Conservation (phyloP, 2,797 vertebrate genomes). For the Phataginus tetradactyla region DNA sequence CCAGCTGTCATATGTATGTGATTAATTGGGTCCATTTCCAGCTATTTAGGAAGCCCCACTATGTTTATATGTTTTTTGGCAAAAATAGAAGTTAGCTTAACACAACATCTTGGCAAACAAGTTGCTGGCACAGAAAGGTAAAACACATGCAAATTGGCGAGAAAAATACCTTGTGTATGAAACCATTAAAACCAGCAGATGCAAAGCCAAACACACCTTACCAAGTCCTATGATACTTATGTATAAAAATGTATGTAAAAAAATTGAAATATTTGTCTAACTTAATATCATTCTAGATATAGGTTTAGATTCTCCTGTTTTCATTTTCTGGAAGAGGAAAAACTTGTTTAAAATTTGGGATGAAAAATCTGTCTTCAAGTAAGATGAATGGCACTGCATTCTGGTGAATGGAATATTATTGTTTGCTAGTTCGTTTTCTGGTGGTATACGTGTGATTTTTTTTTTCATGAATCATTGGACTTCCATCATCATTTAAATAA, state of each 20-base stretch:
- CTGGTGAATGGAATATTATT: neutral
- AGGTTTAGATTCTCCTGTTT: neutral
- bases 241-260: slow-evolving; percentile 31
- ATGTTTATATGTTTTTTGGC: slow-evolving; percentile 72
- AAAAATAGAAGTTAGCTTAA: slow-evolving; percentile 67
- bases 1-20: slow-evolving; percentile 59
- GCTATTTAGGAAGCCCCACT: slow-evolving; percentile 60
- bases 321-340: neutral
- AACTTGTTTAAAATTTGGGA: neutral
- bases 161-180: slow-evolving; percentile 63
- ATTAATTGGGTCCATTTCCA: slow-evolving; percentile 59
- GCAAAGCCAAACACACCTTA: slow-evolving; percentile 67
- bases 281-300: slow-evolving; percentile 21
- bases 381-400: neutral
- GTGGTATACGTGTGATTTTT: neutral
- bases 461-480: neutral
- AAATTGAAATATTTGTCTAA: slow-evolving; percentile 35
- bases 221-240: neutral
- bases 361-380: neutral
- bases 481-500: neutral
- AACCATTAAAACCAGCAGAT: slow-evolving; percentile 66
- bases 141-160: slow-evolving; percentile 74
- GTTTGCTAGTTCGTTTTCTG: neutral
- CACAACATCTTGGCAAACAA: slow-evolving; percentile 68
- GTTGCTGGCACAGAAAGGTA: slow-evolving; percentile 52